phyloP scores from a whole-genome alignment of 1,140 invertebrate species.

The Stratiolaelaps scimitus region DNA sequence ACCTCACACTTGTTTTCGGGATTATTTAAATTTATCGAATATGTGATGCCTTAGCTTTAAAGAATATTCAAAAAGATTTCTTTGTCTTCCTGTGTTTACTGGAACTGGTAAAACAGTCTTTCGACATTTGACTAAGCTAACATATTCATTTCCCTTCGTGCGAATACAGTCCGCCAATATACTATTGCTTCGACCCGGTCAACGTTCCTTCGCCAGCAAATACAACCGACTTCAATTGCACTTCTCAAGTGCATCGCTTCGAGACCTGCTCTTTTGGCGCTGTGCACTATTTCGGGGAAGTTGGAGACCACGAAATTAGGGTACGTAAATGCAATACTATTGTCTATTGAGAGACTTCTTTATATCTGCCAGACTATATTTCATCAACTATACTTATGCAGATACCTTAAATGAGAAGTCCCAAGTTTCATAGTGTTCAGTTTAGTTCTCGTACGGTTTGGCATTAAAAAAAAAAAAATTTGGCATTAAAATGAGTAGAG shows the following conservation, averaged over 20 bases:
- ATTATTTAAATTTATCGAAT: background rate
- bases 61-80: background rate
- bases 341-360: no score
- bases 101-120: background rate
- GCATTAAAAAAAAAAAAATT: no score
- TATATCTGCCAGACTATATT: no score
- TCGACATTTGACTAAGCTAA: background rate
- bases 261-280: no score
- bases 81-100: background rate
- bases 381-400: no score
- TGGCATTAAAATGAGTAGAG: no score
- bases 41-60: background rate
- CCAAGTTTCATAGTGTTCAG: no score
- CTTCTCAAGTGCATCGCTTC: background rate
- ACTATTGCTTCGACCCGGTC: slow-evolving; percentile 8
- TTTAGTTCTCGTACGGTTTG: no score
- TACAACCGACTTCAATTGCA: slow-evolving; percentile 11
- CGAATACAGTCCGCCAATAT: slow-evolving; percentile 24
- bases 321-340: background rate
- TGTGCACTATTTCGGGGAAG: background rate
- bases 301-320: slow-evolving; percentile 25
- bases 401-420: no score
- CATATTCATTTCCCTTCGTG: background rate
- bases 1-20: no score
- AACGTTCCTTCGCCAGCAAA: background rate